Evolutionary conservation across 1,140 invertebrate species (phyloP).

Genomic region (Spodoptera frugiperda): DNA sequence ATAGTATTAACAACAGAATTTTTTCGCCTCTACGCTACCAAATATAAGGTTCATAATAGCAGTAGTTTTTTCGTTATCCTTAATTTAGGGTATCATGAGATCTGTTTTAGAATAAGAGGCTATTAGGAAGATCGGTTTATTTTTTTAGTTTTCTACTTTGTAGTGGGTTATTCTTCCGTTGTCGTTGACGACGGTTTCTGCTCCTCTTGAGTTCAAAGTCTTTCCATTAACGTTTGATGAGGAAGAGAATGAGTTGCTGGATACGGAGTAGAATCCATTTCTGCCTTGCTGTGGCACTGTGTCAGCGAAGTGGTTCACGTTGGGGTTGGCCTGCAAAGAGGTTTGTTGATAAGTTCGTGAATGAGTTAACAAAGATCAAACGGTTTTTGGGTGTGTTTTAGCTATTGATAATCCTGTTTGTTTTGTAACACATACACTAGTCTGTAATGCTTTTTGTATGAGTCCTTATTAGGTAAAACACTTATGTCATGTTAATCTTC

Average conservation of each 20-base stretch:
- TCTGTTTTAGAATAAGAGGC: constrained; percentile 17
- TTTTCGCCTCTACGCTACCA: constrained; percentile 11
- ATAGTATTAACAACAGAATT: constrained; percentile 5
- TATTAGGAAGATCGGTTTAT: constrained; percentile 5
- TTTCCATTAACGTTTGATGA: constrained; percentile 88
- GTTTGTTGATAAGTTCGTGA: not conserved
- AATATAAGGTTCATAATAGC: not conserved
- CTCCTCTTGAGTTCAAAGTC: constrained; percentile 84
- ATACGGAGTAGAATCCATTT: constrained; percentile 86
- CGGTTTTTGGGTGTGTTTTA: too few relatives aligned
- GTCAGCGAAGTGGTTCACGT: constrained; percentile 87
- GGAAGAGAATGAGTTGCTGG: constrained; percentile 88
- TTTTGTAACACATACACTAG: too few relatives aligned
- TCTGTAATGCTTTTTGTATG: too few relatives aligned
- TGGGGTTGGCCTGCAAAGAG: constrained; percentile 86
- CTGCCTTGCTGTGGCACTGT: constrained; percentile 50
- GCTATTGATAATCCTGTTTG: too few relatives aligned
- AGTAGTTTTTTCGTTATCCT: not conserved
- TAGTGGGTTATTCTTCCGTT: constrained; percentile 90
- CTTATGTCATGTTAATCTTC: too few relatives aligned
- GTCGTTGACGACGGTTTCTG: constrained; percentile 90
- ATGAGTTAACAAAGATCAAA: not conserved
- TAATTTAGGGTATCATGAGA: constrained; percentile 33
- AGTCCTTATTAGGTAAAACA: too few relatives aligned
- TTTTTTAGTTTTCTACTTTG: constrained; percentile 83